Conservation (phyloP, 1,140 invertebrate genomes). For the Macrocentrus cingulum region DNA sequence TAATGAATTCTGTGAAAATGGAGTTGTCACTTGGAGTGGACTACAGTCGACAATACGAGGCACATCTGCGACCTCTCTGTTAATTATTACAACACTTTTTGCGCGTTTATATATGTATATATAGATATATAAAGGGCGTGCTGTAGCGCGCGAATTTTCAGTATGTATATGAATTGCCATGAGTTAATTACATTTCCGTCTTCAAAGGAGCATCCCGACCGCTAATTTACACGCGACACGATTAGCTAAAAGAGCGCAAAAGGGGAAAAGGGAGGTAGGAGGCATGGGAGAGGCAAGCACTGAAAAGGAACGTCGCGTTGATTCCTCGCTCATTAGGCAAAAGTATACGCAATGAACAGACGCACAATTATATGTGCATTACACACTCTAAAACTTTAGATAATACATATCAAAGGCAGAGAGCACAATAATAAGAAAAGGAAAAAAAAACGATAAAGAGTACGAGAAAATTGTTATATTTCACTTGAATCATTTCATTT, state of each 20-base stretch:
- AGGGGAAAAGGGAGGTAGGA: conserved; percentile 9
- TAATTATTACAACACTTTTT: conserved; percentile 13
- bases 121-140: conserved; percentile 22
- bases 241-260: conserved; percentile 8
- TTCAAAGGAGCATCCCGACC: conserved; percentile 41
- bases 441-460: no score
- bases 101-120: conserved; percentile 16
- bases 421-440: no score
- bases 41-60: no score
- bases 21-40: no score
- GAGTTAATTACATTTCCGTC: conserved; percentile 42
- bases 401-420: background rate
- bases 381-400: conserved; percentile 8
- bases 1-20: no score
- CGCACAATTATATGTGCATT: background rate
- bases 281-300: background rate
- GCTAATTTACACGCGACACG: conserved; percentile 41
- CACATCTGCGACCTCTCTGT: no score
- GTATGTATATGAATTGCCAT: conserved; percentile 30
- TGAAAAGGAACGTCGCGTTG: conserved; percentile 19
- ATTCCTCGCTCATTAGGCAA: conserved; percentile 22
- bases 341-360: background rate
- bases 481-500: no score
- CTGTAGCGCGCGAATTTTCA: no score
- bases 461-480: no score